Conservation (phyloP, 37 sponge, comb jelly and placozoan genomes). For the Oscarella lobularis region DNA sequence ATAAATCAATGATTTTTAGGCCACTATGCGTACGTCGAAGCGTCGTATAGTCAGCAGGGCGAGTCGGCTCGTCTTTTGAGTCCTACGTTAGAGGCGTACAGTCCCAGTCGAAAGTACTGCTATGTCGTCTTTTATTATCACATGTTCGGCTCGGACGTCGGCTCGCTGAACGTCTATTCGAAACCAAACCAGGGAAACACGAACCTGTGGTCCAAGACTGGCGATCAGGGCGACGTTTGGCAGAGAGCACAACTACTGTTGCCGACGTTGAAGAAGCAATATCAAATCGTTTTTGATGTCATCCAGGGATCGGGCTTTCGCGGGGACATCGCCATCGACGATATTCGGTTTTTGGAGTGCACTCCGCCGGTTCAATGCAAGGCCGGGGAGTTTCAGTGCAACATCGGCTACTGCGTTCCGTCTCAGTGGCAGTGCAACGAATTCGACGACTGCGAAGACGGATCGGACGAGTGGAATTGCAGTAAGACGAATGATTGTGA, state of each 20-base stretch:
- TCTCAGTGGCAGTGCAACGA: neutral
- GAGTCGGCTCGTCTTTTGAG: neutral
- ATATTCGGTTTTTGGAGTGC: conserved; percentile 24
- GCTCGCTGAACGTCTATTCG: neutral
- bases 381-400: neutral
- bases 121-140: conserved; percentile 20
- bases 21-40: conserved; percentile 12
- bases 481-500: too few species aligned
- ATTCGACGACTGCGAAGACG: neutral
- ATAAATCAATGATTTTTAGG: neutral
- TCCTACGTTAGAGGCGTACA: neutral
- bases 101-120: conserved; percentile 6
- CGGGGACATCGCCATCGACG: conserved; percentile 26
- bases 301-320: neutral
- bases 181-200: neutral
- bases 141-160: conserved; percentile 20
- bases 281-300: neutral
- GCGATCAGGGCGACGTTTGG: neutral
- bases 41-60: neutral
- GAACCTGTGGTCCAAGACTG: neutral
- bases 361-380: neutral
- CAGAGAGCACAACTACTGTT: neutral
- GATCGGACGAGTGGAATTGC: neutral
- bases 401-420: neutral
- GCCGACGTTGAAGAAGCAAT: neutral